Base-by-base conservation (phyloP, 2,888 invertebrate species). In the Chrysina gloriosa region DNA sequence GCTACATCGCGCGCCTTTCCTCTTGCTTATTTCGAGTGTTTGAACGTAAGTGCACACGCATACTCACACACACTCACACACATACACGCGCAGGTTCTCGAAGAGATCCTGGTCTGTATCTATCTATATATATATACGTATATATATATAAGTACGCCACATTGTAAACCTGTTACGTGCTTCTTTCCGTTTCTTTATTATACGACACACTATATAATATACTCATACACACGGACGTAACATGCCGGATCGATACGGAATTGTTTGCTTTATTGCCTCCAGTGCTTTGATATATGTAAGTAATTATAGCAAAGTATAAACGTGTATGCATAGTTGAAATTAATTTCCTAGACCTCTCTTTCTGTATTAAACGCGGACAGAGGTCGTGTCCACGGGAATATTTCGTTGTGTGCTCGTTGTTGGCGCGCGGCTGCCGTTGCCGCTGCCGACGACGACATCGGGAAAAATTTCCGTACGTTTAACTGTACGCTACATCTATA, bases 211-310 rank as follows among this genome's bases (percentile, higher is more conserved):
- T 7, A 9, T 52, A 14, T 7, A 11, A 9, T 11, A n/a, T 48
- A 31, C 31, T 19, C 14, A 52, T 16, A 52, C 14, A 29, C 29
- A 50, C 29, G 29, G 6, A 27, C 14, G 29, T 16, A 19, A 31
- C 52, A 52, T 25, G 23, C 23, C 34, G 9, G 42, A 31, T 63
- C 63, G 47, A 63, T 63, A 63, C 63, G 27, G 29, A 47, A 63
- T 63, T 63, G 63, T 47, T 63, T 63, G 63, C 47, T 63, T 63
- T 63, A 63, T 63, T 45, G 31, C 63, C 63, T 45, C 31, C 27
- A 63, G 45, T 63, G 31, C 63, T 31, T 61, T 63, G 63, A 63
- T 63, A 63, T 45, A 63, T 63, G 63, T 47, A 45, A 63, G 63
- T 63, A 63, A 63, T 63, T 63, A 63, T 42, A 63, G n/a, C 63